Conservation (phyloP, 2,888 invertebrate genomes). For the Tortrix viridana region DNA sequence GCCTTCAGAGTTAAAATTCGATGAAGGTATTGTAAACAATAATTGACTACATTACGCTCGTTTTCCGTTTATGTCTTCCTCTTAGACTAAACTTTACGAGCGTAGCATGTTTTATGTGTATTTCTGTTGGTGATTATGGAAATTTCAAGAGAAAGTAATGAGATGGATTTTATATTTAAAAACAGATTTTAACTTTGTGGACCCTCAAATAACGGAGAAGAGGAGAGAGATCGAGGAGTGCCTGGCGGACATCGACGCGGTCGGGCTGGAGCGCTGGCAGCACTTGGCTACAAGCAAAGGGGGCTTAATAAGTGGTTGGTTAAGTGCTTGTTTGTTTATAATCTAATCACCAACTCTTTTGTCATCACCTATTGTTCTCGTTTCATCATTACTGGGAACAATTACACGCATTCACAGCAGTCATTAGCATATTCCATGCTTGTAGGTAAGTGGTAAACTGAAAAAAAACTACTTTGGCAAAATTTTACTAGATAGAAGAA, state of each 20-base stretch:
- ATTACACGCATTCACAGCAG: background rate
- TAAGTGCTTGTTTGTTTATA: slow-evolving; percentile 7
- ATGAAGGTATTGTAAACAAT: slow-evolving; percentile 85
- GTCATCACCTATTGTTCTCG: slow-evolving; percentile 18
- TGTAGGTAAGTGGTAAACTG: background rate
- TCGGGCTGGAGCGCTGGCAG: slow-evolving; percentile 83
- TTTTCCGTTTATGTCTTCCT: slow-evolving; percentile 48
- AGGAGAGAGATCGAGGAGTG: slow-evolving; percentile 85
- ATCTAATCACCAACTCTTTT: slow-evolving; percentile 11
- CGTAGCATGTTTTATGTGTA: background rate
- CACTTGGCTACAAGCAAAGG: slow-evolving; percentile 86
- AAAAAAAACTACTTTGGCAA: background rate
- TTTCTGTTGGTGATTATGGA: slow-evolving; percentile 7
- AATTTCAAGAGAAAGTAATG: slow-evolving; percentile 50
- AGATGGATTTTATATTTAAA: slow-evolving; percentile 44
- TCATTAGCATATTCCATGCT: slow-evolving; percentile 1
- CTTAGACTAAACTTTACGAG: slow-evolving; percentile 10
- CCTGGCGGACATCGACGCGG: slow-evolving; percentile 71
- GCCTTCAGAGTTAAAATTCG: slow-evolving; percentile 88
- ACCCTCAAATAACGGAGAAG: slow-evolving; percentile 85
- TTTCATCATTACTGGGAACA: slow-evolving; percentile 14
- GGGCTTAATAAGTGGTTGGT: slow-evolving; percentile 87
- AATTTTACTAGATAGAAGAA: no score
- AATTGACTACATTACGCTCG: slow-evolving; percentile 26
- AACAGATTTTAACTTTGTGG: slow-evolving; percentile 84